A percentile compares a stretch with the other conserved stretches of the same genome.
Conservation (phyloP, 2,888 invertebrate species). For the Drosophila kanekoi region DNA sequence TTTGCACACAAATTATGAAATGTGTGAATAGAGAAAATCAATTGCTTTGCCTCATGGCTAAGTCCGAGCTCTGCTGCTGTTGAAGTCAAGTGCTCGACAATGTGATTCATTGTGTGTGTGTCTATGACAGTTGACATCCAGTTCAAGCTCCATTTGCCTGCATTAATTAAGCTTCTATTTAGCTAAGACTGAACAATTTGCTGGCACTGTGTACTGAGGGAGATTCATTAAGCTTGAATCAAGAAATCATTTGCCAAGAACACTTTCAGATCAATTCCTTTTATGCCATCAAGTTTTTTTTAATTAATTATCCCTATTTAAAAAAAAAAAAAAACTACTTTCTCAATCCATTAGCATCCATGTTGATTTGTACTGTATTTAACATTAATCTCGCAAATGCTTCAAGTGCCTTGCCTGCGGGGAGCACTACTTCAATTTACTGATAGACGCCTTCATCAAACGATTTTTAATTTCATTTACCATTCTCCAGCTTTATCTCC, state of each 20-base stretch:
- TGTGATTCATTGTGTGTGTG: constrained; percentile 20
- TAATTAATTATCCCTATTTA: constrained; percentile 61
- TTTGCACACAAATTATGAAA: not conserved
- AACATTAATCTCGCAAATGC: constrained; percentile 62
- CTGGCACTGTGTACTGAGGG: constrained; percentile 3
- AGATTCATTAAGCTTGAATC: constrained; percentile 43
- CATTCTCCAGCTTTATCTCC: constrained; percentile 5
- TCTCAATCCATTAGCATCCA: constrained; percentile 11
- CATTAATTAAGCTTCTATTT: constrained; percentile 71
- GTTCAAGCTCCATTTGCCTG: constrained; percentile 62
- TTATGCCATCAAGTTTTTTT: constrained; percentile 57
- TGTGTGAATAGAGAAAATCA: not conserved
- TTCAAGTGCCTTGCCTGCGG: constrained; percentile 40
- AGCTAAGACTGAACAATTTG: constrained; percentile 38
- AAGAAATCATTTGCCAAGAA: constrained; percentile 46
- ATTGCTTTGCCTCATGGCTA: not conserved
- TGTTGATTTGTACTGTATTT: constrained; percentile 59
- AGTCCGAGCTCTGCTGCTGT: not conserved
- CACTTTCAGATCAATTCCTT: constrained; percentile 59
- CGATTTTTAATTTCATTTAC: constrained; percentile 75
- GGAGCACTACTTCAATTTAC: constrained; percentile 30
- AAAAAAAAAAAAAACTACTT: too few species aligned
- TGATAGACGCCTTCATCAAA: constrained; percentile 65
- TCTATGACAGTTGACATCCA: constrained; percentile 28
- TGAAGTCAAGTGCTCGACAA: constrained; percentile 21